Base-by-base conservation (phyloP, 2,113 vertebrate genomes). In the Benitochromis conjunctus region DNA sequence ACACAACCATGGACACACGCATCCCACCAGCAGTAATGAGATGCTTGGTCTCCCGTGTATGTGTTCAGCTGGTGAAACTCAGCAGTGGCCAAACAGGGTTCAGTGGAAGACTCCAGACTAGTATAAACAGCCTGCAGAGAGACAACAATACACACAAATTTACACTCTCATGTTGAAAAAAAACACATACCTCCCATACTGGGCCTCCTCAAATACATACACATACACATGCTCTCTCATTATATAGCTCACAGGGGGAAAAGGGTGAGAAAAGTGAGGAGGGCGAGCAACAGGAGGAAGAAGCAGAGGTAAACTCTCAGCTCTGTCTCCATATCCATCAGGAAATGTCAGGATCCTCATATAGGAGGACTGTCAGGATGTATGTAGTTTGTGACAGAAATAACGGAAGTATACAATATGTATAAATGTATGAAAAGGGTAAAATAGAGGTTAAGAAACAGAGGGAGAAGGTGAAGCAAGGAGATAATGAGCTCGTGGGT, bases 341-440 rank as follows among this genome's bases (percentile, higher is more conserved):
- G 90, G 78, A 87, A 87, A 82, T 71, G 93, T 92, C 93, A 93
- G 66, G 79, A 84, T 86, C 21, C 76, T 79, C 66, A 84, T 90
- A 69, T 36, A 74, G 60, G 24, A 57, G 53, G 79, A 83, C 79
- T 85, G 87, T 24, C 24, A 57, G 81, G 60, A 58, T 19, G 84
- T 34, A 36, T 77, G 87, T 76, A 62, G 26, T 69, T 38, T 69
- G 58, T 55, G 71, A 69, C 83, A 71, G 78, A 29, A 83, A 79
- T 84, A 84, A 84, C 43, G 34, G 31, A 18, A 34, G 48, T 76
- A 89, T 91, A 64, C 84, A 86, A 90, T 92, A 92, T 93, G 86
- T 55, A 90, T 83, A 88, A 91, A 83, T 46, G 76, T 83, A 36
- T 83, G 58, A 80, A 86, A 51, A 51, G 38, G 84, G 57, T 64